Evolutionary conservation across 2,113 vertebrate species (phyloP).

Genomic region (Mesembrinibis cayennensis): DNA sequence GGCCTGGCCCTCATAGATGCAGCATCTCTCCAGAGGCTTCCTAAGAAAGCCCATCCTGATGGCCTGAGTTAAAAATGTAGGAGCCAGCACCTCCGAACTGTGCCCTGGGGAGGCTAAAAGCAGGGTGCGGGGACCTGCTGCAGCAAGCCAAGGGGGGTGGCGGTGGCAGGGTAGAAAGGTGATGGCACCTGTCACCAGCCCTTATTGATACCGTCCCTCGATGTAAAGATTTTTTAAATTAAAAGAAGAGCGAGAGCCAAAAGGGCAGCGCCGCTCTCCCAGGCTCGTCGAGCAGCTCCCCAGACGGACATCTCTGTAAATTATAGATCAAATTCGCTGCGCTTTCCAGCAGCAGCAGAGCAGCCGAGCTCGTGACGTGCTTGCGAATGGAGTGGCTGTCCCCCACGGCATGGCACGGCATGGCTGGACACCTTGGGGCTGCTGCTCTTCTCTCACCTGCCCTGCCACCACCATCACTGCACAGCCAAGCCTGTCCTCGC

Average conservation of each 20-base stretch:
- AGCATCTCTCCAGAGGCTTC: constrained; percentile 31
- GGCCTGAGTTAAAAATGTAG: constrained; percentile 5
- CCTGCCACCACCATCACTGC: not conserved
- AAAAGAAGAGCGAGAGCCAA: not conserved
- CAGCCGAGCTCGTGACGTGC: not conserved
- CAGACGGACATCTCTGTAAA: constrained; percentile 10
- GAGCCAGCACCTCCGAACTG: not conserved
- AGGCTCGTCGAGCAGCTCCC: not conserved
- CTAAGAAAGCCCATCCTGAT: not conserved
- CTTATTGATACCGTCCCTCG: not conserved
- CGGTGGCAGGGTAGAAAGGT: not conserved
- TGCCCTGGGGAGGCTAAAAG: not conserved
- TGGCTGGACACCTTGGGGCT: not conserved
- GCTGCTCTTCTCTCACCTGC: not conserved
- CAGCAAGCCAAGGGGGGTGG: not conserved
- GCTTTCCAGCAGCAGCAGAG: not conserved
- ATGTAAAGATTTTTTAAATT: not conserved
- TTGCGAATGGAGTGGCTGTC: not conserved
- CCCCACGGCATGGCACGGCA: not conserved
- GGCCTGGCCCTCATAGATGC: not conserved
- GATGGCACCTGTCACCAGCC: not conserved
- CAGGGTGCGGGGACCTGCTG: not conserved
- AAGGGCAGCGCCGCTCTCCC: not conserved
- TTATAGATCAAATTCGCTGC: not conserved
- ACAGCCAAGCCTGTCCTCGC: not conserved